phyloP scores from a whole-genome alignment of 2,888 invertebrate genomes.

The Sinelater perroti region DNA sequence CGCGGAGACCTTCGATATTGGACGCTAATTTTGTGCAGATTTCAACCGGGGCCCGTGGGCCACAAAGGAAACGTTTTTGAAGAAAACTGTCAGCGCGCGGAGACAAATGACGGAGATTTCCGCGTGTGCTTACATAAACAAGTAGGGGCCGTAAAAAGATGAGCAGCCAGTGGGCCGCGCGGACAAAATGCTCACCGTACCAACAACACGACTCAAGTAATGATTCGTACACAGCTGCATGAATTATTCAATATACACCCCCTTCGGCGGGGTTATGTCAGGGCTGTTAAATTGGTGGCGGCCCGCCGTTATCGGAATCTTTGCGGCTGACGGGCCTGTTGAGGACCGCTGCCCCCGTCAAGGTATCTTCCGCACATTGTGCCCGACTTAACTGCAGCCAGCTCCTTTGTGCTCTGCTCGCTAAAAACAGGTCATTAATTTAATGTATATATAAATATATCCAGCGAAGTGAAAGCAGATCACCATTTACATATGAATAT shows the following conservation, averaged over 20 bases:
- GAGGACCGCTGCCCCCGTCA: conserved; percentile 30
- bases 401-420: conserved; percentile 31
- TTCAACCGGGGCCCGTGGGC: conserved; percentile 30
- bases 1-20: conserved; percentile 27
- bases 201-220: conserved; percentile 59
- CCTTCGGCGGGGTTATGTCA: conserved; percentile 44
- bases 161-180: conserved; percentile 47
- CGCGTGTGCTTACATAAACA: conserved; percentile 58
- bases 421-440: conserved; percentile 50
- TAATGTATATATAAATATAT: conserved; percentile 49
- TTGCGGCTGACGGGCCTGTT: conserved; percentile 17
- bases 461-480: conserved; percentile 43
- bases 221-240: conserved; percentile 59
- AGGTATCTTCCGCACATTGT: conserved; percentile 27
- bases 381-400: conserved; percentile 34
- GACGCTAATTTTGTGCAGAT: conserved; percentile 36
- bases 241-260: conserved; percentile 58
- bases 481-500: conserved; percentile 49
- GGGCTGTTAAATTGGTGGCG: conserved; percentile 44
- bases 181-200: conserved; percentile 60
- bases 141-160: conserved; percentile 50
- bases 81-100: conserved; percentile 51
- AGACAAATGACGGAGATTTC: conserved; percentile 46
- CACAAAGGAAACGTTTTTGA: conserved; percentile 46
- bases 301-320: conserved; percentile 23